Evolutionary conservation across 2,797 vertebrate genomes (phyloP).

Genomic region (Peromyscus eremicus): DNA sequence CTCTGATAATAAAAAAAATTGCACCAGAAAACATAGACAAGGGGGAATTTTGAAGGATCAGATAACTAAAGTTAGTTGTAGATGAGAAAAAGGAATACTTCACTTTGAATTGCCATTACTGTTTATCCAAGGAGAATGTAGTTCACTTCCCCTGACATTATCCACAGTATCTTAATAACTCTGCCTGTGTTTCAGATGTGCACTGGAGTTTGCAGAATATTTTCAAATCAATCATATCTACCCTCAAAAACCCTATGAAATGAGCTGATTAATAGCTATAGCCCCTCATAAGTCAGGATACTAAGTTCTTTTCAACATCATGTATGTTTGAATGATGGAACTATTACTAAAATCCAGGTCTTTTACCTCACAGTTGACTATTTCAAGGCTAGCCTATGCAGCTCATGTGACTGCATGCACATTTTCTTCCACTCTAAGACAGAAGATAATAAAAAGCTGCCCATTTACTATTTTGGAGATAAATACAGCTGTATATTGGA

Average conservation of each 20-base stretch:
- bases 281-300: background rate
- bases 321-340: background rate
- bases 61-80: background rate
- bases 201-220: background rate
- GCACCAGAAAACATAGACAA: background rate
- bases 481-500: background rate
- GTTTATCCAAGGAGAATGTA: background rate
- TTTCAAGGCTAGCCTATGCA: background rate
- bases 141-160: background rate
- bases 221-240: background rate
- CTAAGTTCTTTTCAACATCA: background rate
- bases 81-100: background rate
- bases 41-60: background rate
- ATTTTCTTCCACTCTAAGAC: background rate
- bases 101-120: background rate
- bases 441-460: background rate
- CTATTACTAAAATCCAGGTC: background rate
- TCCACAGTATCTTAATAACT: background rate
- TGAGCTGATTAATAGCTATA: conserved; percentile 2
- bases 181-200: background rate
- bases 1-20: background rate
- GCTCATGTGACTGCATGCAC: background rate
- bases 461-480: background rate
- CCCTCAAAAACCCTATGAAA: background rate
- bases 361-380: background rate